Percentiles rank a stretch among this genome's conserved stretches.
phyloP scores from a whole-genome alignment of 2,797 vertebrate species.

The Oryzias dopingdopingensis region DNA sequence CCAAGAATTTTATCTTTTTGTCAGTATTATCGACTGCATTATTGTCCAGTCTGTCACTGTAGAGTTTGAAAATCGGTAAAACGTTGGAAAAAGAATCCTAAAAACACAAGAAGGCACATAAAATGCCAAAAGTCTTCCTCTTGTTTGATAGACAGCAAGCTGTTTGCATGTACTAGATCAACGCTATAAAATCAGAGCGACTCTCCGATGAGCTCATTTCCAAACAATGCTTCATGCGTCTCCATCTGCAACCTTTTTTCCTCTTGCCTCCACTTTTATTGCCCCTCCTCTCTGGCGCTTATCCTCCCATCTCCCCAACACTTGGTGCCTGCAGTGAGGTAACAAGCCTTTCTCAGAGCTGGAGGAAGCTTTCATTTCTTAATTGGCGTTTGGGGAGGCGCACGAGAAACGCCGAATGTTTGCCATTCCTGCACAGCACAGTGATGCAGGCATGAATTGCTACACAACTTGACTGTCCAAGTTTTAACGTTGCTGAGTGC shows the following conservation, averaged over 20 bases:
- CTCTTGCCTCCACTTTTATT: conserved; percentile 52
- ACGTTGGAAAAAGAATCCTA: conserved; percentile 37
- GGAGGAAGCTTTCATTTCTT: conserved; percentile 60
- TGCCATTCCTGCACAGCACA: conserved; percentile 53
- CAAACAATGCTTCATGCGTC: conserved; percentile 82
- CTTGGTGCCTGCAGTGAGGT: conserved; percentile 58
- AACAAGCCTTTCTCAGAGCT: conserved; percentile 55
- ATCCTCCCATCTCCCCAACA: conserved; percentile 61
- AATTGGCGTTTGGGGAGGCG: conserved; percentile 61
- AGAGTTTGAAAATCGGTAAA: conserved; percentile 14
- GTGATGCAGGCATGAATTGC: conserved; percentile 40
- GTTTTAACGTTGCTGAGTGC: conserved; percentile 36
- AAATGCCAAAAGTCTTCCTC: conserved; percentile 40
- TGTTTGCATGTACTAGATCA: conserved; percentile 70
- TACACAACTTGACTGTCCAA: conserved; percentile 47
- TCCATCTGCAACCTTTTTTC: conserved; percentile 78
- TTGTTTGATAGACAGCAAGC: conserved; percentile 72
- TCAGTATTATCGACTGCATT: background rate
- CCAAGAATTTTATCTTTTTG: background rate
- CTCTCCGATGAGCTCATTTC: conserved; percentile 81
- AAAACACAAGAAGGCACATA: conserved; percentile 32
- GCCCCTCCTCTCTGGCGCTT: conserved; percentile 53
- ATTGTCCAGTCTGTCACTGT: background rate
- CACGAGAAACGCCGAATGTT: conserved; percentile 57
- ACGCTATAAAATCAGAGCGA: conserved; percentile 77